Conservation (phyloP, 2,113 vertebrate species). For the Artemisiospiza belli region DNA sequence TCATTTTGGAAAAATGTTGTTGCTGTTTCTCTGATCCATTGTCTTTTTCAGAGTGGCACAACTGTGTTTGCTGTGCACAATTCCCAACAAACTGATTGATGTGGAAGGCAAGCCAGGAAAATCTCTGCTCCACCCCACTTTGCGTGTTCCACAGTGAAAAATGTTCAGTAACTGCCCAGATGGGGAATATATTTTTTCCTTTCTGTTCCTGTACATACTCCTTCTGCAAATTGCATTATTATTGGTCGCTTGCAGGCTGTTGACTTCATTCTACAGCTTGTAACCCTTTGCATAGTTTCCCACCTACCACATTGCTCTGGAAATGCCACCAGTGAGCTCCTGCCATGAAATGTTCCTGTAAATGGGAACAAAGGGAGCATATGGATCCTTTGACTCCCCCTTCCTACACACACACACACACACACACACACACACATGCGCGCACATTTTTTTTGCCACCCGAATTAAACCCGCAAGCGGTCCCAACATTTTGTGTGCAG, state of each 20-base stretch:
- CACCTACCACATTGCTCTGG: background rate
- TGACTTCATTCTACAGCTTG: constrained; percentile 18
- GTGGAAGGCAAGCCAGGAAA: constrained; percentile 66
- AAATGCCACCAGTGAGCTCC: background rate
- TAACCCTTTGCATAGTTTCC: constrained; percentile 12
- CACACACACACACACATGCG: background rate
- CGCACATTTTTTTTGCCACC: background rate
- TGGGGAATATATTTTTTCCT: constrained; percentile 50
- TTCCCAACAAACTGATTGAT: constrained; percentile 58
- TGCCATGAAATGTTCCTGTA: background rate
- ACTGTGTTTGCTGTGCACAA: constrained; percentile 40
- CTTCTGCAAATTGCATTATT: constrained; percentile 42
- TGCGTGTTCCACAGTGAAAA: constrained; percentile 21
- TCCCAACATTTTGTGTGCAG: background rate
- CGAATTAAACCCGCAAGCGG: background rate
- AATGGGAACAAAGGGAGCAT: background rate
- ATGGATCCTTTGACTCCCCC: background rate
- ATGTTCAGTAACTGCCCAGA: constrained; percentile 56
- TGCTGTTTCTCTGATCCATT: constrained; percentile 66
- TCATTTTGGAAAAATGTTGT: constrained; percentile 55
- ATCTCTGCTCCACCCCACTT: constrained; percentile 58
- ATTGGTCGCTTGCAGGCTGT: background rate
- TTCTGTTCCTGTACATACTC: constrained; percentile 33
- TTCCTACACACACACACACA: background rate
- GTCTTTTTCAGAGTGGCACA: constrained; percentile 64